Evolutionary conservation across 1,140 invertebrate genomes (phyloP), one percentile per base, ranked within the genome.

Genomic region (Ceratina australensis): DNA sequence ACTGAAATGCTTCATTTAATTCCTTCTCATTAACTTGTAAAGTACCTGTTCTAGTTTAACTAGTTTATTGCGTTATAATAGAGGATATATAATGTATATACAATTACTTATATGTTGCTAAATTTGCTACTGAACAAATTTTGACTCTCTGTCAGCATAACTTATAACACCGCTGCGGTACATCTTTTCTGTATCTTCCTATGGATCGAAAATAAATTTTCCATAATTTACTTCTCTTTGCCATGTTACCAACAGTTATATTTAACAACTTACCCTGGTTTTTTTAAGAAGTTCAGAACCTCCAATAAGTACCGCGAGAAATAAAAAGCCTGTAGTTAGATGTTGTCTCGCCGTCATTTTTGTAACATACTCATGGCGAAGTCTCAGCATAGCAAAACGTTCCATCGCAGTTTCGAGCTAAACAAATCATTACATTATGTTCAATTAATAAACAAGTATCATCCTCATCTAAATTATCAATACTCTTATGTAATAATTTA

Each of bases 391-490:
- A 81, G 94, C 90, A 86, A 94, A 96, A 73, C 96, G 94, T 84
- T 96, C 94, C 18, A 97, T 82, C 24, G 94, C 95, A 61, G 94
- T 90, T 91, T 97, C 97, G 89, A 97, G 95, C 97, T 98, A 89
- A 72, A 94, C 42, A 57, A 12, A n/a, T 13, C 22, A n/a, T n/a
- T 4, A 56, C 12, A 72, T 16, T 67, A 64, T 56, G 28, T 81
- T 59, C 64, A 20, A 33, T 47, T 20, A 54, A 59, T 59, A 2
- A 47, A 18, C 22, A 24, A 20, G 24, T 0, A 18, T 10, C 1
- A 13, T n/a, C 1, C 28, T 28, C 16, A 61, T 42, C 28, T 18
- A 13, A 24, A 12, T 22, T 5, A 42, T 10, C 7, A 10, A 42
- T 7, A 42, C 33, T 72, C 24, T 72, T 78, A 64, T 8, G 59